These are phyloP conservation scores for Euclidia mi DNA, from an alignment of 2,888 invertebrate genomes.

Conservation along the genomic window DNA sequence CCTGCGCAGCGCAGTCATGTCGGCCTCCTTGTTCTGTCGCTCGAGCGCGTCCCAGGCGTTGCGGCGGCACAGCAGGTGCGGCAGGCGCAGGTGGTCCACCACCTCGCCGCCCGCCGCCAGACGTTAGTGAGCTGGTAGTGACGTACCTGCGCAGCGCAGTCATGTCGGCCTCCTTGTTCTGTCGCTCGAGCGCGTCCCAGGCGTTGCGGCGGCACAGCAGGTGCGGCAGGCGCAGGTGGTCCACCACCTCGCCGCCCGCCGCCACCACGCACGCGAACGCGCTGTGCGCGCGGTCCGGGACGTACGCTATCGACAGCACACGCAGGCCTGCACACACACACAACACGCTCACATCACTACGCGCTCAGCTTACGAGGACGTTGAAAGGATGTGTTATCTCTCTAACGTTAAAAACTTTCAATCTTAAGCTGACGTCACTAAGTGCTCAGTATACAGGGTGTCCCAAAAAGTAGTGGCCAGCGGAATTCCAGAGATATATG, in stretches of 20 bases:
- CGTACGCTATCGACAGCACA: constrained; percentile 96
- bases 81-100: too few species aligned
- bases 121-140: too few species aligned
- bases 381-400: too few species aligned
- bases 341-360: too few species aligned
- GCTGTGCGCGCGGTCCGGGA: constrained; percentile 95
- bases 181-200: constrained; percentile 81
- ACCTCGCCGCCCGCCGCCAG: too few species aligned
- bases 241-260: constrained; percentile 97
- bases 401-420: too few species aligned
- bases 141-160: constrained; percentile 77
- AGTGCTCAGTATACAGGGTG: too few species aligned
- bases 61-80: constrained; percentile 95
- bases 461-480: too few species aligned
- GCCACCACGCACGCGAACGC: constrained; percentile 97
- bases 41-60: constrained; percentile 89
- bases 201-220: constrained; percentile 94
- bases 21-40: constrained; percentile 81
- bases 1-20: constrained; percentile 82
- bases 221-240: constrained; percentile 96
- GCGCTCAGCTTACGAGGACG: too few species aligned
- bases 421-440: too few species aligned
- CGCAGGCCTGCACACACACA: constrained; percentile 91
- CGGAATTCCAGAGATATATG: too few species aligned
- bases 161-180: constrained; percentile 84